These are phyloP conservation scores for Molossus molossus DNA, from an alignment of 2,797 vertebrate species.

Conservation along the genomic window DNA sequence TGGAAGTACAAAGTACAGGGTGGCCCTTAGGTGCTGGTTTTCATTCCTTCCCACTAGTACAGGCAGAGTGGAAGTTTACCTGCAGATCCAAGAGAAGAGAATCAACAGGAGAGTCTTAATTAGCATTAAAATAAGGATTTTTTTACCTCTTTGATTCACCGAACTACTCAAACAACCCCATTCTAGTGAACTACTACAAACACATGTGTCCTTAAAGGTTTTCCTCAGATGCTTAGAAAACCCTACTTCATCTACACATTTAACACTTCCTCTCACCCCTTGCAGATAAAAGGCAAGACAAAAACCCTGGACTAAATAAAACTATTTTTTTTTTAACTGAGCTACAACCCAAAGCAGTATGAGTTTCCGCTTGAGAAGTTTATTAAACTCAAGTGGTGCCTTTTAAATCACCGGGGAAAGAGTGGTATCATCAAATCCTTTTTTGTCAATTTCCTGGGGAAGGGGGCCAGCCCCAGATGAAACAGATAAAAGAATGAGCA, in stretches of 20 bases:
- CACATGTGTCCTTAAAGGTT: slow-evolving; percentile 32
- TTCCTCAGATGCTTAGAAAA: slow-evolving; percentile 57
- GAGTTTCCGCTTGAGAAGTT: slow-evolving; percentile 28
- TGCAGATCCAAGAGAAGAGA: not conserved
- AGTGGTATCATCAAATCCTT: not conserved
- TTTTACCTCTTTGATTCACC: slow-evolving; percentile 39
- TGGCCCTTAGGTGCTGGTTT: not conserved
- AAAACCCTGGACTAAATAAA: slow-evolving; percentile 1
- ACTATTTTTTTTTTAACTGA: slow-evolving; percentile 20
- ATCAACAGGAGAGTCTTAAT: slow-evolving; percentile 2
- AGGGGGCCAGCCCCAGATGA: not conserved
- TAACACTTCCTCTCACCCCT: slow-evolving; percentile 33
- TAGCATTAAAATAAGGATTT: slow-evolving; percentile 45
- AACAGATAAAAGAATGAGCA: not conserved
- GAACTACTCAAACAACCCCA: slow-evolving; percentile 53
- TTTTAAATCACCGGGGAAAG: not conserved
- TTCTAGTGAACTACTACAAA: slow-evolving; percentile 51
- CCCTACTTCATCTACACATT: slow-evolving; percentile 2
- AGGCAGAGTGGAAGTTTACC: not conserved
- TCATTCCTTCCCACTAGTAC: not conserved
- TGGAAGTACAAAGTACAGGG: not conserved
- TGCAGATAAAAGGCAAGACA: slow-evolving; percentile 43
- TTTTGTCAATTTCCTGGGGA: not conserved
- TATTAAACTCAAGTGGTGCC: not conserved
- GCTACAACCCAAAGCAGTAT: slow-evolving; percentile 35